Evolutionary conservation across 2,113 vertebrate genomes (phyloP), one percentile per base, ranked within the genome.

Genomic region (Casuarius casuarius): DNA sequence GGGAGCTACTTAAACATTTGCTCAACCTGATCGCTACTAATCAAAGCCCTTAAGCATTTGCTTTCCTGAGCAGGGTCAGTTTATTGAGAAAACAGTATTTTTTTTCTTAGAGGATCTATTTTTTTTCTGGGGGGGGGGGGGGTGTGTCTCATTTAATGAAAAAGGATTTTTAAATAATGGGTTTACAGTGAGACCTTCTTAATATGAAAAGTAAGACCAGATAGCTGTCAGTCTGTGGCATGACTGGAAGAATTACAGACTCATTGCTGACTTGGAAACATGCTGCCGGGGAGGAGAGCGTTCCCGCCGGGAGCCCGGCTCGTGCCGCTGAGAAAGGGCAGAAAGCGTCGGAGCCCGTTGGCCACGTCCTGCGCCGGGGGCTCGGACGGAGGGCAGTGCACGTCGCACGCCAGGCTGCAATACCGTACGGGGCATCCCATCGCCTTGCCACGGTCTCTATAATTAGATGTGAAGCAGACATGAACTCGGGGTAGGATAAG

Each of bases 281-380:
- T 2, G 2, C 52, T 14, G 56, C 44, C 0, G 3, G n/a, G 65
- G 28, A 31, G 11, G 52, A 28, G 0, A 4, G 49, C 0, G 5
- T 7, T 65, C 49, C 65, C 1, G 0, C 22, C 20, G 42, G 18
- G 63, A 61, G 67, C 89, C 23, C 1, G 12, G 28, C 62, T 67
- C 15, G 68, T 20, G 61, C 38, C 0, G 6, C 61, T 31, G 84
- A 54, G 84, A 40, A 25, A 51, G 52, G 58, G 20, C 3, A 5
- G 7, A 6, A 31, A 18, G 56, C 35, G 56, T 1, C 6, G 16
- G 83, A 66, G n/a, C 54, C 65, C 4, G 0, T 17, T 9, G 67
- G 63, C 4, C 15, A 2, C 56, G 63, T 33, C 21, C 74, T 14
- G 40, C 40, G 68, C 68, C 71, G n/a, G 28, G 4, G 48, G 52